Evolutionary conservation across 2,113 vertebrate species (phyloP), one percentile per base, ranked within the genome.

Genomic region (Eudyptes chrysolophus): DNA sequence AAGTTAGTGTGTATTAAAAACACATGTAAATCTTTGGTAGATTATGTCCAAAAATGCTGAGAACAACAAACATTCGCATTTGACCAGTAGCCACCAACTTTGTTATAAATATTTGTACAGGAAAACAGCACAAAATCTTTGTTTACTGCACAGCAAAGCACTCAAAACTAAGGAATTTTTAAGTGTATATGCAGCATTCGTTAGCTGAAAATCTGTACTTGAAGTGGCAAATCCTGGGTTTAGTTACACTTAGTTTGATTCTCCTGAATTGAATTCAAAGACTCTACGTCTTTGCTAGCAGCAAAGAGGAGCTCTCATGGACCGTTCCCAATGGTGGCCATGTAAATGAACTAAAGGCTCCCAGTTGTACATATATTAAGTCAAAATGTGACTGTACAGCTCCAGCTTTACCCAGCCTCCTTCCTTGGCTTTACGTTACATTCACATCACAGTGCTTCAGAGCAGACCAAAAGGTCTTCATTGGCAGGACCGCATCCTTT

Each of bases 1-100:
- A 97, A 71, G 79, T 79, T 80, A 49, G 34, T 76, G n/a, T 81
- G 78, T 69, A 95, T 86, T 84, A 90, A 93, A 97, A 96, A 32
- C 79, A 96, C 77, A 85, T 64, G 60, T 69, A 81, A 75, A 80
- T 83, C 51, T 88, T 85, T 83, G 66, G 87, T 96, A 96, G 77
- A 72, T 89, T 72, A 54, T 55, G 66, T 69, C 66, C 36, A 87
- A 38, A 95, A 96, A 62, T 55, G 22, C 71, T 95, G 66, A 89
- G n/a, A 97, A 95, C 65, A 96, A 86, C 34, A 87, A 88, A 94
- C 38, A 62, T 76, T 65, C 32, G 2, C 60, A 76, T 94, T 94
- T 16, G 30, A 94, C 79, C 79, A 93, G 92, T 93, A 90, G 96
- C 85, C 93, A 95, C 74, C 93, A 90, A 38, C 2, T 12, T 46